Evolutionary conservation across 2,113 vertebrate species (phyloP).

Genomic region (Colius striatus): DNA sequence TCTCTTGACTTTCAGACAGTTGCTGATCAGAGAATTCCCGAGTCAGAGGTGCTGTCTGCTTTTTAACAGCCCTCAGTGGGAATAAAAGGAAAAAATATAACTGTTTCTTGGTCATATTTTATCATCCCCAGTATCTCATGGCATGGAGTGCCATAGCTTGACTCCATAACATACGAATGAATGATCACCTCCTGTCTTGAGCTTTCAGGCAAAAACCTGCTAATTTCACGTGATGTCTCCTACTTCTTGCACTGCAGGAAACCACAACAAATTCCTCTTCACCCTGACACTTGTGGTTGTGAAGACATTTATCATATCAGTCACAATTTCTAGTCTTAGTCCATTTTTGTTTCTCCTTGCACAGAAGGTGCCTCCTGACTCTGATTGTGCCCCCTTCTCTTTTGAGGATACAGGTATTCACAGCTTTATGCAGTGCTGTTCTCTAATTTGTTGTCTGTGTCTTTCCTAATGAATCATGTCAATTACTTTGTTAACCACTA

Average conservation of each 20-base stretch:
- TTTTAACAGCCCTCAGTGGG: background rate
- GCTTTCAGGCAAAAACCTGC: background rate
- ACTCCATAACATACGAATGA: background rate
- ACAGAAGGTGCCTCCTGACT: background rate
- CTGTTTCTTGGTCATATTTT: background rate
- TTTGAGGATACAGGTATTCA: background rate
- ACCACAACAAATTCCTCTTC: background rate
- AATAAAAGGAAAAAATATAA: background rate
- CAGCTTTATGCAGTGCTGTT: background rate
- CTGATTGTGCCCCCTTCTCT: background rate
- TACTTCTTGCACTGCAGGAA: background rate
- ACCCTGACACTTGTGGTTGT: background rate
- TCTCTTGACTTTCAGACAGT: background rate
- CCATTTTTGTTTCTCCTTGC: background rate
- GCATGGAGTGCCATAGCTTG: background rate
- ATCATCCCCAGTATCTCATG: background rate
- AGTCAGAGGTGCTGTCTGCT: background rate
- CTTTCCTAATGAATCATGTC: background rate
- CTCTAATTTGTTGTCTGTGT: background rate
- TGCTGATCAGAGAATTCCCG: background rate
- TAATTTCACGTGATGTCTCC: background rate
- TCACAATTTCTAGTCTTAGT: background rate
- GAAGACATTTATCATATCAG: background rate
- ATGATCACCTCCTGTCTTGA: background rate
- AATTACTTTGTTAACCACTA: background rate